Evolutionary conservation across 2,113 vertebrate species (phyloP).

Genomic region (Copsychus sechellarum): DNA sequence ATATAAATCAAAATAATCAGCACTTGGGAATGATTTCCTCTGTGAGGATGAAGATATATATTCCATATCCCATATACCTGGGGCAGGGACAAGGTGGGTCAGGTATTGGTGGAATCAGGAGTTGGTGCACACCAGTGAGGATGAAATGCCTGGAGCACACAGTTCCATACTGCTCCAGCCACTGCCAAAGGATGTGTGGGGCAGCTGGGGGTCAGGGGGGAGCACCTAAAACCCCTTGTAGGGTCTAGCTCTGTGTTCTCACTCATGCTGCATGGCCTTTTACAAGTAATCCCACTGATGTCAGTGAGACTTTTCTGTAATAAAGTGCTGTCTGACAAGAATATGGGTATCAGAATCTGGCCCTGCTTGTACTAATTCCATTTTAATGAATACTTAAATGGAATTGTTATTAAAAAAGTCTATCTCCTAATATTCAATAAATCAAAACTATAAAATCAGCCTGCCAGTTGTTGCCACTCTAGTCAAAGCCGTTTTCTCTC

Average conservation of each 20-base stretch:
- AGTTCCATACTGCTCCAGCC: not conserved
- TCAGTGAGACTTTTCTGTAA: conserved; percentile 55
- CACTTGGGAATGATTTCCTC: not conserved
- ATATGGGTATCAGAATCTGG: conserved; percentile 61
- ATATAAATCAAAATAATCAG: not conserved
- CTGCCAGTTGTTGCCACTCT: conserved; percentile 45
- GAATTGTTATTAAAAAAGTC: conserved; percentile 62
- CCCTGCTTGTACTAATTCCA: conserved; percentile 57
- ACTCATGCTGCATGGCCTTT: not conserved
- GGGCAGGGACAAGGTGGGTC: not conserved
- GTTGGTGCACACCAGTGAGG: not conserved
- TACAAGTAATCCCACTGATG: conserved; percentile 56
- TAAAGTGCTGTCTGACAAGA: conserved; percentile 60
- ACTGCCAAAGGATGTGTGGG: not conserved
- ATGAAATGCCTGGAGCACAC: not conserved
- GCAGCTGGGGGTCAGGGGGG: not conserved
- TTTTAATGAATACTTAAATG: conserved; percentile 67
- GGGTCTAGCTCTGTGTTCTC: not conserved
- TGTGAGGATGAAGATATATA: not conserved
- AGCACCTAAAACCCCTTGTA: not conserved
- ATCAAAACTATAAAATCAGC: conserved; percentile 58
- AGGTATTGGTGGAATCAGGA: not conserved
- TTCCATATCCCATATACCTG: not conserved
- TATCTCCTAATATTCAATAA: conserved; percentile 65
- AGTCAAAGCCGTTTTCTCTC: conserved; percentile 41